Conservation (phyloP, 2,888 invertebrate genomes). For the Hipparchia sbordonii region DNA sequence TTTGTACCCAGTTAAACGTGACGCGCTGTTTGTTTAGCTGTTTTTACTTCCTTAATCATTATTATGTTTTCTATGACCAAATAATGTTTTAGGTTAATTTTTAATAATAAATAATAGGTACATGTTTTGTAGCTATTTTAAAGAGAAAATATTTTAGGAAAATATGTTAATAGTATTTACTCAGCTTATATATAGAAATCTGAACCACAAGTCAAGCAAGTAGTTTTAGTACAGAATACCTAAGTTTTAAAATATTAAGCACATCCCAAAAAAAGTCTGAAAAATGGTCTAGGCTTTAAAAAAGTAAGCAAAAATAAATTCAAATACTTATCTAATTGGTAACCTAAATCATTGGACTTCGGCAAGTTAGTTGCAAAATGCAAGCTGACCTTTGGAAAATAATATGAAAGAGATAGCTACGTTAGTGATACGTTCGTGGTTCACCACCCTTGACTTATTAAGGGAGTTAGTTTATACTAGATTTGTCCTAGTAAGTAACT, state of each 20-base stretch:
- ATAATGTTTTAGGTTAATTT: background rate
- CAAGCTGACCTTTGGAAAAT: background rate
- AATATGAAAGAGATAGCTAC: background rate
- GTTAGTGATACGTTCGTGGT: slow-evolving; percentile 17
- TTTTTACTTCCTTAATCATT: background rate
- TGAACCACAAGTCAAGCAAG: background rate
- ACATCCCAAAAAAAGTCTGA: background rate
- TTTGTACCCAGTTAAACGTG: slow-evolving; percentile 28
- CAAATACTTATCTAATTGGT: too few species aligned
- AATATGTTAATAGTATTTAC: too few species aligned
- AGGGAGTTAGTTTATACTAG: slow-evolving; percentile 29
- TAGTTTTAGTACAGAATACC: background rate
- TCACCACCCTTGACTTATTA: slow-evolving; percentile 25
- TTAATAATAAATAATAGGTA: too few species aligned
- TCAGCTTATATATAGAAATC: background rate
- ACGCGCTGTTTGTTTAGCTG: slow-evolving; percentile 14
- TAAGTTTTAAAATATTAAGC: background rate
- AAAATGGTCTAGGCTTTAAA: background rate
- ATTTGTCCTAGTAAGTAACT: slow-evolving; percentile 19
- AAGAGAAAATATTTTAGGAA: too few species aligned
- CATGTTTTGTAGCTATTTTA: too few species aligned
- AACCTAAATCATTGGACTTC: background rate
- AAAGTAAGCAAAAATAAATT: background rate
- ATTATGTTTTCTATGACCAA: background rate
- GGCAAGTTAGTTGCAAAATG: background rate